Evolutionary conservation across 1,140 invertebrate genomes (phyloP).

Genomic region (Cyphomyrmex costatus): DNA sequence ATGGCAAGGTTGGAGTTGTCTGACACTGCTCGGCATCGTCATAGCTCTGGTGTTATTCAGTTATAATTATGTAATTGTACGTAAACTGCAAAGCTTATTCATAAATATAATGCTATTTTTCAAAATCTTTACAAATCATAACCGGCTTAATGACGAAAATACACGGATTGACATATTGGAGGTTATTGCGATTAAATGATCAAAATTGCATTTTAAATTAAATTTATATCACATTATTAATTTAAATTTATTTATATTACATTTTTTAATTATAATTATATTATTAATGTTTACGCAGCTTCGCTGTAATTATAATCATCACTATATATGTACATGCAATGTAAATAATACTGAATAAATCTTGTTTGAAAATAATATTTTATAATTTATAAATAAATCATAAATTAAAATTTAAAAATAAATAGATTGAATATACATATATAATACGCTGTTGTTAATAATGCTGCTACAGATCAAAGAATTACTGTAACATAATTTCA

Average conservation of each 20-base stretch:
- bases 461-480: not conserved
- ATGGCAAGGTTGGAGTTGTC: slow-evolving; percentile 68
- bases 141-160: not conserved
- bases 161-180: not conserved
- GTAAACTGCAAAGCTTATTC: slow-evolving; percentile 34
- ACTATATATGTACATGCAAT: not conserved
- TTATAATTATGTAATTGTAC: slow-evolving; percentile 59
- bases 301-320: slow-evolving; percentile 14
- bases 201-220: slow-evolving; percentile 16
- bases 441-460: not conserved
- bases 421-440: not conserved
- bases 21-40: slow-evolving; percentile 62
- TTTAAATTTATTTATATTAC: slow-evolving; percentile 10
- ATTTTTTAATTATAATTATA: slow-evolving; percentile 10
- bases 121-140: not conserved
- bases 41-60: slow-evolving; percentile 51
- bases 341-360: not conserved
- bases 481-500: not conserved
- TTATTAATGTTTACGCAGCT: not conserved
- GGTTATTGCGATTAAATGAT: slow-evolving; percentile 18
- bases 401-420: too few relatives aligned
- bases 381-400: not conserved
- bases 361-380: slow-evolving; percentile 1
- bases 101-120: not conserved
- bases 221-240: not conserved